A percentile compares a stretch with the other conserved stretches of the same genome.
These are phyloP conservation scores for Tipula vernalis DNA, from an alignment of 2,888 invertebrate genomes.

Conservation along the genomic window DNA sequence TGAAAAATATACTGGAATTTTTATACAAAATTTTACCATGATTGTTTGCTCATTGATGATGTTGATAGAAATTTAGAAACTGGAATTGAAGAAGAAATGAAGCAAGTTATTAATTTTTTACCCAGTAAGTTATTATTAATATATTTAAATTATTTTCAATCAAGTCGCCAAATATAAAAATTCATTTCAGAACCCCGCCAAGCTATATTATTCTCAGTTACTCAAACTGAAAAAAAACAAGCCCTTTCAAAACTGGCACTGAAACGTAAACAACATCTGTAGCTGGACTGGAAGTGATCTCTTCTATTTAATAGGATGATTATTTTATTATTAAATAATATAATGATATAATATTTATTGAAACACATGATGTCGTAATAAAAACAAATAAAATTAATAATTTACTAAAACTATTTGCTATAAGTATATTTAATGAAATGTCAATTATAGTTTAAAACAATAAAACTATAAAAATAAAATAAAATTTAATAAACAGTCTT, in stretches of 20 bases:
- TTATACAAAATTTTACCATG: constrained; percentile 85
- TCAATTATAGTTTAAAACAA: neutral
- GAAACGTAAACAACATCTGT: constrained; percentile 89
- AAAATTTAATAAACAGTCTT: neutral
- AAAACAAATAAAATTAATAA: too few species aligned
- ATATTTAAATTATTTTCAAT: neutral
- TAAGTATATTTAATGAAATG: too few species aligned
- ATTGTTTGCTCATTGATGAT: constrained; percentile 91
- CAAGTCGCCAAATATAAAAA: neutral
- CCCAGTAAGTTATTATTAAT: constrained; percentile 65
- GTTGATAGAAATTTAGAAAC: constrained; percentile 96
- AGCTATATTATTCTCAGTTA: constrained; percentile 97
- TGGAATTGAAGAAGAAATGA: constrained; percentile 95
- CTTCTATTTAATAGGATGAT: too few species aligned
- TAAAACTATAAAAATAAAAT: neutral
- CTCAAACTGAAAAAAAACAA: constrained; percentile 85
- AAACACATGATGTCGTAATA: too few species aligned
- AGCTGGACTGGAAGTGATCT: too few species aligned
- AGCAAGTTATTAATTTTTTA: constrained; percentile 79
- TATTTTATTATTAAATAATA: too few species aligned
- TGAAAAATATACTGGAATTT: constrained; percentile 80
- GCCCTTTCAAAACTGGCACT: constrained; percentile 77
- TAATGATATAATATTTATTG: too few species aligned
- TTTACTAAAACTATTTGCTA: too few species aligned
- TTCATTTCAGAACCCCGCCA: constrained; percentile 67